Evolutionary conservation across 2,797 vertebrate genomes (phyloP).

Genomic region (Falco berigora): DNA sequence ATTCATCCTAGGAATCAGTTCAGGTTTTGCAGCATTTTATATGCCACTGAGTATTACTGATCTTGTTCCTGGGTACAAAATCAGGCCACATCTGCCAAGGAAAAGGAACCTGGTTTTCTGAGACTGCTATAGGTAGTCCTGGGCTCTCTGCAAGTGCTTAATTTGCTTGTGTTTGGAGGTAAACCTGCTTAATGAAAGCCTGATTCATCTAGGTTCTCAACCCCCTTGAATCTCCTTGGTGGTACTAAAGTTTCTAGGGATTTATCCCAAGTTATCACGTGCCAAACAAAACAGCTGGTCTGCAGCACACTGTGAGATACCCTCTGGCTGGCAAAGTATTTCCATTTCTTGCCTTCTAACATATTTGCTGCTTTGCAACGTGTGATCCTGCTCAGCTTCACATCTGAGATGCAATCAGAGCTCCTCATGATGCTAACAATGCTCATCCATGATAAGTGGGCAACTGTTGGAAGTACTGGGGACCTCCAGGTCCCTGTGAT

Average conservation of each 20-base stretch:
- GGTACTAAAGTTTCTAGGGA: neutral
- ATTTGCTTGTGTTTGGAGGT: neutral
- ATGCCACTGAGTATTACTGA: neutral
- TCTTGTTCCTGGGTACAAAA: neutral
- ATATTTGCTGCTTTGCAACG: neutral
- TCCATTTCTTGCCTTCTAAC: neutral
- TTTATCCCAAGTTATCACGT: neutral
- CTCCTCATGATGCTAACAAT: neutral
- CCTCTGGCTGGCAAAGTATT: neutral
- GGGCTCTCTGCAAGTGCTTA: neutral
- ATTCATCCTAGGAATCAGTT: neutral
- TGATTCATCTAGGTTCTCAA: neutral
- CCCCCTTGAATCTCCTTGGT: neutral
- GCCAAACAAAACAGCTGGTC: neutral
- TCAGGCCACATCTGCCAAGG: neutral
- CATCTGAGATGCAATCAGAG: fast-evolving
- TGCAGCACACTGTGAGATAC: neutral
- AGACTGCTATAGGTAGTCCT: neutral
- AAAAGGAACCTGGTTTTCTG: neutral
- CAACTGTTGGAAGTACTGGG: neutral
- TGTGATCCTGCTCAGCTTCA: neutral
- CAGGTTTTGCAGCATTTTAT: neutral
- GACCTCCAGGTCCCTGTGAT: neutral
- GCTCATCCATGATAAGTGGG: neutral
- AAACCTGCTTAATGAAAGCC: neutral